These are phyloP conservation scores for Blennius ocellaris DNA, from an alignment of 2,113 vertebrate species.

Conservation along the genomic window DNA sequence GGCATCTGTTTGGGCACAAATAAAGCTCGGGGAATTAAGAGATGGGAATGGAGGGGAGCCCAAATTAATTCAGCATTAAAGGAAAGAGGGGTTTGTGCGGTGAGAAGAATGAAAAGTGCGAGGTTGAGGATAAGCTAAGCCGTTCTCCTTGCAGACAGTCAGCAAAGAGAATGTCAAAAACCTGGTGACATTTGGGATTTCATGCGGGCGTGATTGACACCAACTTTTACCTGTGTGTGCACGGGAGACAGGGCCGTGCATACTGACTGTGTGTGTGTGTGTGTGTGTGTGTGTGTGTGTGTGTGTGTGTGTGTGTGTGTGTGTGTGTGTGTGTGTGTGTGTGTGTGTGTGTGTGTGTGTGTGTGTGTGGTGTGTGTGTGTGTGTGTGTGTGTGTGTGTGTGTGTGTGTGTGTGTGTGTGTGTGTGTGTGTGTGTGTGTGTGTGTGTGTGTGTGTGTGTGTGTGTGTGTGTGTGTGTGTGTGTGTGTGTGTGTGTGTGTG, in stretches of 20 bases:
- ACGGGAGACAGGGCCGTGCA: slow-evolving; percentile 5
- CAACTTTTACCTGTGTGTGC: slow-evolving; percentile 46
- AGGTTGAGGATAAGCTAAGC: not conserved
- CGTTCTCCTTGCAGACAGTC: slow-evolving; percentile 29
- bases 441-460: not conserved
- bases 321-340: slow-evolving; percentile 16
- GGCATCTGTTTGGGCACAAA: slow-evolving; percentile 28
- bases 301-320: slow-evolving; percentile 15
- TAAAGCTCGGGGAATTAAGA: not conserved
- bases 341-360: slow-evolving; percentile 16
- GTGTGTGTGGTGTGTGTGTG: not conserved
- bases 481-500: not conserved
- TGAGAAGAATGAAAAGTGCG: not conserved
- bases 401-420: slow-evolving; percentile 8
- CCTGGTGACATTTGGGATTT: slow-evolving; percentile 63
- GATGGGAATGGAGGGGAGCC: slow-evolving; percentile 11
- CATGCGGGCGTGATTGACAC: slow-evolving; percentile 67
- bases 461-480: slow-evolving; percentile 16
- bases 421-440: slow-evolving; percentile 8
- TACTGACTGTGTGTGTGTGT: slow-evolving; percentile 7
- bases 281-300: slow-evolving; percentile 1
- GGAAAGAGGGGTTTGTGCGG: not conserved
- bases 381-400: not conserved
- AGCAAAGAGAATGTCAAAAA: slow-evolving; percentile 59
- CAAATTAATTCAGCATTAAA: slow-evolving; percentile 15